Base-by-base conservation (phyloP, 2,888 invertebrate genomes). In the Amiota mariae region DNA sequence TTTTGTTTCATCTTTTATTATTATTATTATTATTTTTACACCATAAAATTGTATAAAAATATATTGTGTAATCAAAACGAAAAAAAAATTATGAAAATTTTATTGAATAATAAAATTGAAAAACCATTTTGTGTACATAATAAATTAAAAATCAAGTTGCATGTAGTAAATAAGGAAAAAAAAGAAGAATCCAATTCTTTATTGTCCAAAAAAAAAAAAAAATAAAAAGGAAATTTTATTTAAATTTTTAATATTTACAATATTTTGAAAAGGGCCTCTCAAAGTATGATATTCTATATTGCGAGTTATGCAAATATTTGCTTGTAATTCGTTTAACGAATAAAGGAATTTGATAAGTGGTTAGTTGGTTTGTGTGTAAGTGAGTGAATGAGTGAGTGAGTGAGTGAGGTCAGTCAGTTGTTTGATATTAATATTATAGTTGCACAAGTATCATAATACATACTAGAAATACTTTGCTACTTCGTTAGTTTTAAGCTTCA, bases 261-360 rank as follows among this genome's bases (percentile, higher is more conserved):
- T n/a, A n/a, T n/a, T 36, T 2, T 2, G 36, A 2, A n/a, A n/a
- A n/a, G n/a, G n/a, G n/a, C n/a, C n/a, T n/a, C 36, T 36, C 2
- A 36, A 63, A 63, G 63, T 63, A 63, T 63, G 63, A 1, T 24
- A 24, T 3, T 24, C 63, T 24, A 63, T 6, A 18, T 10, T 13
- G 64, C 78, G 78, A 81, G 81, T 84, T 81, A 79, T 79, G 82
- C 81, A 80, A 80, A 82, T 78, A 84, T 82, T 59, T 20, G 59
- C 59, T 20, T 59, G 59, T 20, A 59, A 59, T 59, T 59, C 59
- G 59, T 20, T 82, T 75, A 79, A 77, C 75, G 79, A 80, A 82
- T 80, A 3, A 24, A 24, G 24, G 36, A 6, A 36, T 36, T 82
- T 80, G n/a, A n/a, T n/a, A 77, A 76, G 77, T 80, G 80, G 79